Conservation (phyloP, 2,888 invertebrate genomes). For the Coenonympha glycerion region DNA sequence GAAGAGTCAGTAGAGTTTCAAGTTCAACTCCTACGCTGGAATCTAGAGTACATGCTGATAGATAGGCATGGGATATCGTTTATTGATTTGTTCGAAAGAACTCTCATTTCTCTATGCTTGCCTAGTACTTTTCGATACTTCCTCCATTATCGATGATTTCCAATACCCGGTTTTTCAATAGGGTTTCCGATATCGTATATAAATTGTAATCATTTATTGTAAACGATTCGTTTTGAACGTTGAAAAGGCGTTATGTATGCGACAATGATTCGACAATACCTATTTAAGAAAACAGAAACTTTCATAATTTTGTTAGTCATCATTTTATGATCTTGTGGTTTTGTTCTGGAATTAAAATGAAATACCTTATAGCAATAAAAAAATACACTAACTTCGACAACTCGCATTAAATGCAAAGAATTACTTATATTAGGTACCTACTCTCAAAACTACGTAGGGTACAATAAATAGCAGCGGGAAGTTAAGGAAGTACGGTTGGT, state of each 20-base stretch:
- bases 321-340: no score
- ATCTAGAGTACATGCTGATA: conserved; percentile 21
- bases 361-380: no score
- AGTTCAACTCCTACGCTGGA: neutral
- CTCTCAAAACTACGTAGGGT: no score
- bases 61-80: conserved; percentile 32
- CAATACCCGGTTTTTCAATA: conserved; percentile 39
- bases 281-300: no score
- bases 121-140: conserved; percentile 70
- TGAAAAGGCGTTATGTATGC: no score
- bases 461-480: neutral
- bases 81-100: conserved; percentile 49
- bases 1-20: neutral
- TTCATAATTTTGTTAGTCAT: no score
- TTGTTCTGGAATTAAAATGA: no score
- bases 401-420: no score
- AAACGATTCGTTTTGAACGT: neutral
- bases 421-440: no score
- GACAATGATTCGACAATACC: no score
- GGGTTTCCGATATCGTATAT: neutral
- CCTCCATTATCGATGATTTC: conserved; percentile 69
- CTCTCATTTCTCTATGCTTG: conserved; percentile 40
- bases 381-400: no score
- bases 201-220: neutral
- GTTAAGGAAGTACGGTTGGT: conserved; percentile 2